A percentile compares a stretch with the other conserved stretches of the same genome.
Conservation (phyloP, 2,888 invertebrate species). For the Parthenolecanium corni region DNA sequence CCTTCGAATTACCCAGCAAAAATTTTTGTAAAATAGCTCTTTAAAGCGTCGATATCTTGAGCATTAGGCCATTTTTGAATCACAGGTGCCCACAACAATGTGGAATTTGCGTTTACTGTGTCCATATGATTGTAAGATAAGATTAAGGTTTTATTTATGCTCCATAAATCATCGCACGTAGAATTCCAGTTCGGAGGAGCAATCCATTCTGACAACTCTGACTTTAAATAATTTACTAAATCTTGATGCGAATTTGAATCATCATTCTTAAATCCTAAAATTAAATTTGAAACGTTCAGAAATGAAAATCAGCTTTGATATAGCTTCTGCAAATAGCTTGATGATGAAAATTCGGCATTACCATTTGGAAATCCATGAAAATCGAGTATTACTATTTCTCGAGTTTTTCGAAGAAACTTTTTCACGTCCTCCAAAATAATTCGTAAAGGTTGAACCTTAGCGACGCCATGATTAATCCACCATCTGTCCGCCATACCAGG, state of each 20-base stretch:
- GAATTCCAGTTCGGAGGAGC: constrained; percentile 41
- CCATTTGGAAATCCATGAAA: constrained; percentile 50
- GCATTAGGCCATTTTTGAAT: constrained; percentile 57
- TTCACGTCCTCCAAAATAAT: constrained; percentile 44
- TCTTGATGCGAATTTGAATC: constrained; percentile 36
- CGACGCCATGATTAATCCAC: constrained; percentile 48
- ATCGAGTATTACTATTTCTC: constrained; percentile 50
- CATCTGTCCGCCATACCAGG: constrained; percentile 34
- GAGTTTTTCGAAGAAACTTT: constrained; percentile 45
- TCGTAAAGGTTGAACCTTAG: constrained; percentile 42
- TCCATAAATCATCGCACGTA: constrained; percentile 44
- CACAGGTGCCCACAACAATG: constrained; percentile 46
- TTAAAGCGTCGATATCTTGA: constrained; percentile 38
- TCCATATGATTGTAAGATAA: constrained; percentile 43
- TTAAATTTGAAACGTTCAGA: not conserved
- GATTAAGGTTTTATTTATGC: constrained; percentile 42
- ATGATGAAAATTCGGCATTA: constrained; percentile 35
- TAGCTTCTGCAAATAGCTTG: no score
- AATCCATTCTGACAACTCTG: constrained; percentile 38
- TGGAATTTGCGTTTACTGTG: constrained; percentile 35
- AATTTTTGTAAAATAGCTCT: constrained; percentile 38
- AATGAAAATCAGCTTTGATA: no score
- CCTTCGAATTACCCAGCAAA: constrained; percentile 30
- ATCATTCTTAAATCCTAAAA: not conserved
- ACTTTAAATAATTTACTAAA: constrained; percentile 38